phyloP scores from a whole-genome alignment of 2,113 vertebrate species.

The Cettia cetti region DNA sequence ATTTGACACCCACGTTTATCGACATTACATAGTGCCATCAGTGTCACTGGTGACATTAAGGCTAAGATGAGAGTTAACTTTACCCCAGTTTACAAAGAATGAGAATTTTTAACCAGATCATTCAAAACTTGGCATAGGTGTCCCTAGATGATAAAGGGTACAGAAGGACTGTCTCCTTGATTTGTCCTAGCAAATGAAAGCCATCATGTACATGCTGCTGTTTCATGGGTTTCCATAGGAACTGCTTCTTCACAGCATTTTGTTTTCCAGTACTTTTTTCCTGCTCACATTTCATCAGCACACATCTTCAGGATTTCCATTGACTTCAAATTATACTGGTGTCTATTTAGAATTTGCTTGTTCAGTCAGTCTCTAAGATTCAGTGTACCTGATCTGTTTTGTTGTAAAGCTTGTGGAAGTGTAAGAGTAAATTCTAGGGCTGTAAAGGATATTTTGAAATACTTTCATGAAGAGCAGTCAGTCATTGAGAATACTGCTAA shows the following conservation, averaged over 20 bases:
- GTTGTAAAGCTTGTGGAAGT: neutral
- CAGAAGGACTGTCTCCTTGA: neutral
- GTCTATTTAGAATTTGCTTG: neutral
- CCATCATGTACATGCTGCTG: neutral
- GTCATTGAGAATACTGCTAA: neutral
- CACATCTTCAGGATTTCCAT: neutral
- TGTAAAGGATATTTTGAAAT: neutral
- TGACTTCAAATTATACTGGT: neutral
- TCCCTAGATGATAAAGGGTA: neutral
- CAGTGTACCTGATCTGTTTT: neutral
- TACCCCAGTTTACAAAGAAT: neutral
- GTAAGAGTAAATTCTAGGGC: neutral
- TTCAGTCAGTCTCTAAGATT: neutral
- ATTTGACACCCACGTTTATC: conserved; percentile 26
- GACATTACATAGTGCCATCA: neutral
- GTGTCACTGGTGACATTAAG: neutral
- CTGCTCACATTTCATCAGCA: neutral
- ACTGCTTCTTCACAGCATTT: conserved; percentile 3
- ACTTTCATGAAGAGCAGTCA: neutral
- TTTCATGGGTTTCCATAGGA: conserved; percentile 24
- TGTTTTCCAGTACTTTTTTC: neutral
- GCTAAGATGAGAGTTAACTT: conserved; percentile 19
- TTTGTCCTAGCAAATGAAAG: neutral
- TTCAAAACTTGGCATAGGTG: neutral
- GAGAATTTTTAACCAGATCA: neutral